Evolutionary conservation across 2,113 vertebrate genomes (phyloP).

Genomic region (Mionectes macconnelli): DNA sequence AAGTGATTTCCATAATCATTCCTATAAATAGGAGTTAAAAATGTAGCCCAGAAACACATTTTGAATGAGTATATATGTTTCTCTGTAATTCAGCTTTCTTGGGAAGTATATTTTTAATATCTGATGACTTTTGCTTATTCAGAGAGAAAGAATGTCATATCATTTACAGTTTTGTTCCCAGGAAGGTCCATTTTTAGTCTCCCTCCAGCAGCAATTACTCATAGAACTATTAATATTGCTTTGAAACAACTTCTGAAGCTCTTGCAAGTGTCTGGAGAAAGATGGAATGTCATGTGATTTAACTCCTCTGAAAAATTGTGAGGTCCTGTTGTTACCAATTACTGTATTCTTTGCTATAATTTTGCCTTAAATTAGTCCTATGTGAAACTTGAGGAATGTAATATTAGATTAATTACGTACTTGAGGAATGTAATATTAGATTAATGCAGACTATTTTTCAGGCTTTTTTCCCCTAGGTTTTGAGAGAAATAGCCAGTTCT

Average conservation of each 20-base stretch:
- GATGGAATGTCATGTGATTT: background rate
- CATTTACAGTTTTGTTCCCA: conserved; percentile 22
- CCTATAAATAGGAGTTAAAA: conserved; percentile 58
- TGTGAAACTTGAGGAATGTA: background rate
- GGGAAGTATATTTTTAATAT: conserved; percentile 57
- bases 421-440: background rate
- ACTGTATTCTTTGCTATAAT: background rate
- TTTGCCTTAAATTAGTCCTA: background rate
- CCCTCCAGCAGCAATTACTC: conserved; percentile 32
- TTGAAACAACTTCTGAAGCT: conserved; percentile 32
- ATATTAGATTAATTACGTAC: background rate
- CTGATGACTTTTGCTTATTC: conserved; percentile 38
- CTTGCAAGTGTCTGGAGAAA: conserved; percentile 3
- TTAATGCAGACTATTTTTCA: background rate
- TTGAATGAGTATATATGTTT: conserved; percentile 55
- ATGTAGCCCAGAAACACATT: conserved; percentile 42
- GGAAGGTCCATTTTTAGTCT: conserved; percentile 24
- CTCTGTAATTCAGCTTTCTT: conserved; percentile 53
- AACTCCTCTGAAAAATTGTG: background rate
- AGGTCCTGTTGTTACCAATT: background rate
- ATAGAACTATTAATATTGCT: conserved; percentile 41
- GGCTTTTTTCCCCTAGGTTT: background rate
- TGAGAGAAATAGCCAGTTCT: background rate
- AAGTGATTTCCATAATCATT: conserved; percentile 66
- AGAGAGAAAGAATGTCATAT: conserved; percentile 11